phyloP scores from a whole-genome alignment of 2,797 vertebrate species.

The Enteromius unitaeniatus region DNA sequence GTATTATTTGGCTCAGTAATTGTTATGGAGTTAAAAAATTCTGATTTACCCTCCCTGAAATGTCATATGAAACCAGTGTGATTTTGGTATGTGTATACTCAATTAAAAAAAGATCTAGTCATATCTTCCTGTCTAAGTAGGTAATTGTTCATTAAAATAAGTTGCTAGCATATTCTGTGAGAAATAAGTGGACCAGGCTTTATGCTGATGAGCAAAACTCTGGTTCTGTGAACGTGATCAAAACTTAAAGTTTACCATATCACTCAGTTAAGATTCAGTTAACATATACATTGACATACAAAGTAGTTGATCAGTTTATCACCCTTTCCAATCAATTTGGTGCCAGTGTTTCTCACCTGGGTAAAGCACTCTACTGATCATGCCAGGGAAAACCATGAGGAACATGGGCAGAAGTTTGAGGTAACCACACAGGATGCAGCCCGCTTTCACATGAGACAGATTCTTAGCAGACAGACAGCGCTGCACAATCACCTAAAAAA shows the following conservation, averaged over 20 bases:
- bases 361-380: slow-evolving; percentile 96
- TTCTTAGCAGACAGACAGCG: slow-evolving; percentile 93
- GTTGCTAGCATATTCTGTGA: neutral
- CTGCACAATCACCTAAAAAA: slow-evolving; percentile 91
- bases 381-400: slow-evolving; percentile 94
- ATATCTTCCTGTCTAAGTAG: neutral
- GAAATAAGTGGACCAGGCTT: neutral
- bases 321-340: neutral
- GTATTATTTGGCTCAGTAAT: neutral
- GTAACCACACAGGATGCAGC: slow-evolving; percentile 92
- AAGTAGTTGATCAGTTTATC: neutral
- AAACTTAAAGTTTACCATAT: neutral
- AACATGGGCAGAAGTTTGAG: slow-evolving; percentile 95
- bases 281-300: neutral
- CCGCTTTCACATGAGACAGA: slow-evolving; percentile 92
- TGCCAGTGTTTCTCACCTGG: slow-evolving; percentile 73
- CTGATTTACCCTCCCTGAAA: neutral
- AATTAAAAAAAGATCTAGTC: no score
- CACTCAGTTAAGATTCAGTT: neutral
- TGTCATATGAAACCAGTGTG: neutral
- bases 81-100: neutral
- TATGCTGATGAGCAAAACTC: neutral
- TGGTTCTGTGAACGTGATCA: neutral
- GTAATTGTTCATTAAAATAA: neutral
- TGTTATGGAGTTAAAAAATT: neutral